phyloP scores from a whole-genome alignment of 2,113 vertebrate genomes.

The Colinus virginianus region DNA sequence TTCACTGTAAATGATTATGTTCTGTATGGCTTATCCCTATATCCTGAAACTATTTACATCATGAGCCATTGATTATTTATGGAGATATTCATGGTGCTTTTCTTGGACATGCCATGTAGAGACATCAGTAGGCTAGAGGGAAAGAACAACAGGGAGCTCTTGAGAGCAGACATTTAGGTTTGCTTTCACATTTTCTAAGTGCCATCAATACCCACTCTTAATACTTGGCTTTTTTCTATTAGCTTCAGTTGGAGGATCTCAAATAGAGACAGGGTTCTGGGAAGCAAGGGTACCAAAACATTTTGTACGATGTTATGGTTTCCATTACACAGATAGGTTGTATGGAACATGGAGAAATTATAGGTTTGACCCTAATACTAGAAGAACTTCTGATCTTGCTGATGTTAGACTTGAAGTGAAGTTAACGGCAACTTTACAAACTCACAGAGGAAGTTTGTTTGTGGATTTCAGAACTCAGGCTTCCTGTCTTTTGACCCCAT shows the following conservation, averaged over 20 bases:
- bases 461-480: background rate
- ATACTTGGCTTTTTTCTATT: background rate
- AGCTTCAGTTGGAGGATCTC: background rate
- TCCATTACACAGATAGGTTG: background rate
- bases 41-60: constrained; percentile 37
- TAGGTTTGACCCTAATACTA: background rate
- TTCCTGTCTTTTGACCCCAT: background rate
- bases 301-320: fast-evolving
- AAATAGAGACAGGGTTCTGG: background rate
- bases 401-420: background rate
- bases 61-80: constrained; percentile 35
- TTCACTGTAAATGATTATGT: background rate
- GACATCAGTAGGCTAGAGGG: background rate
- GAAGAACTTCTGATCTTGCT: background rate
- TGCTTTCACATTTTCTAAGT: background rate
- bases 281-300: fast-evolving
- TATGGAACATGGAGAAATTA: background rate
- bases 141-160: background rate
- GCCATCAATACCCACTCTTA: background rate
- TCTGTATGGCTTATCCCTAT: background rate
- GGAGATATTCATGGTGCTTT: constrained; percentile 30
- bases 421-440: background rate
- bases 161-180: background rate
- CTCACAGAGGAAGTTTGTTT: background rate
- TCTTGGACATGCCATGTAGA: constrained; percentile 15